Conservation (phyloP, 1,140 invertebrate species). For the Ericerus pela region DNA sequence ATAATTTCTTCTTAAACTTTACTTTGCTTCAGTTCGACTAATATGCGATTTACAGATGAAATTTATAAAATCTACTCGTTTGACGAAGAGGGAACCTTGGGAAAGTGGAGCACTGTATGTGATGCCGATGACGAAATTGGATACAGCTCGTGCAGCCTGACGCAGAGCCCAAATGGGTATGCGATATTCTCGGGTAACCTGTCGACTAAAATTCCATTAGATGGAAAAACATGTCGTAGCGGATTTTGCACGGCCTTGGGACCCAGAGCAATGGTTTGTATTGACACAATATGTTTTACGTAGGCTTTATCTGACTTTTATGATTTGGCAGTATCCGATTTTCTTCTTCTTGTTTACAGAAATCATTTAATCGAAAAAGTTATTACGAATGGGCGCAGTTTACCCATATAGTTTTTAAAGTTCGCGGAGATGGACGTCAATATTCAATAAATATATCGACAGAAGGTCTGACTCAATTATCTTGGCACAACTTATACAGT, state of each 20-base stretch:
- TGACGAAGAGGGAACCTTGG: slow-evolving; percentile 40
- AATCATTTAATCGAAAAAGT: slow-evolving; percentile 62
- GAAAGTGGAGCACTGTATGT: slow-evolving; percentile 54
- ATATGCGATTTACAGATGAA: slow-evolving; percentile 38
- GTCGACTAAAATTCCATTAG: slow-evolving; percentile 52
- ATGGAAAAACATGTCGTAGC: slow-evolving; percentile 53
- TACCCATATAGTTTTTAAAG: slow-evolving; percentile 66
- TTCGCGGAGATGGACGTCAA: slow-evolving; percentile 78
- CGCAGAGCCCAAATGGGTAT: slow-evolving; percentile 44
- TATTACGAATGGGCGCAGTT: slow-evolving; percentile 59
- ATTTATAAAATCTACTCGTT: slow-evolving; percentile 55
- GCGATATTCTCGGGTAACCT: slow-evolving; percentile 63
- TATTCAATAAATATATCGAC: slow-evolving; percentile 65
- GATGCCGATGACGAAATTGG: slow-evolving; percentile 72
- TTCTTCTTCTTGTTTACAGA: slow-evolving; percentile 34
- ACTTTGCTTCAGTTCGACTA: no score
- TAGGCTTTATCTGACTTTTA: slow-evolving; percentile 1
- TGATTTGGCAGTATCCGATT: neutral
- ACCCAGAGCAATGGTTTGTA: slow-evolving; percentile 40
- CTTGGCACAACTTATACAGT: slow-evolving; percentile 68
- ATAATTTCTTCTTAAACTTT: no score
- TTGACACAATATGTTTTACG: slow-evolving; percentile 9
- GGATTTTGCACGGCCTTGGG: slow-evolving; percentile 68
- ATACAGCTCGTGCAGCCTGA: slow-evolving; percentile 46
- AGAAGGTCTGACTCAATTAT: slow-evolving; percentile 55